Evolutionary conservation across 92 coral and sea anemone species (phyloP).

Genomic region (Epizoanthus stellaris): DNA sequence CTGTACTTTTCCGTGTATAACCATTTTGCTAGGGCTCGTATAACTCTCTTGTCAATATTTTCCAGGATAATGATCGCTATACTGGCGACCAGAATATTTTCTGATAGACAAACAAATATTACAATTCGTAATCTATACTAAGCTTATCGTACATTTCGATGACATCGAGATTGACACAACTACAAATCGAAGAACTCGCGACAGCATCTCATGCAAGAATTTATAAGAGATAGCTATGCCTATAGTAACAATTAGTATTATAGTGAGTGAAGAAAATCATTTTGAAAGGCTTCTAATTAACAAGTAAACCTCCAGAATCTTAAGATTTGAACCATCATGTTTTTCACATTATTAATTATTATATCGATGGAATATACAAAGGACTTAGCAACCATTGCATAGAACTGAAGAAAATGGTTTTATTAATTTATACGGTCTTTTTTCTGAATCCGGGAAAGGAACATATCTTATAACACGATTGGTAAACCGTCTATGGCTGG

Average conservation of each 20-base stretch:
- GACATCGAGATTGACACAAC: background rate
- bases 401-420: conserved; percentile 9
- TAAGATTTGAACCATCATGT: background rate
- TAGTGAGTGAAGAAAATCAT: too few relatives aligned
- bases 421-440: background rate
- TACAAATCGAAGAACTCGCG: background rate
- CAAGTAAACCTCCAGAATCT: too few relatives aligned
- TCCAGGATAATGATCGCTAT: background rate
- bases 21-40: background rate
- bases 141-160: background rate
- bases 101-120: background rate
- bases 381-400: conserved; percentile 42
- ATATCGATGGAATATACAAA: background rate
- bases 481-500: background rate
- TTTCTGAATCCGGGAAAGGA: conserved; percentile 1
- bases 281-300: too few relatives aligned
- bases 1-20: too few relatives aligned
- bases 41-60: background rate
- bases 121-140: background rate
- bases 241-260: too few relatives aligned
- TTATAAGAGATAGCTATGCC: background rate
- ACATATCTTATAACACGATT: background rate
- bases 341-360: conserved; percentile 8
- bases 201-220: background rate
- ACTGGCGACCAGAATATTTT: background rate